These are phyloP conservation scores for Xiphophorus maculatus DNA, from an alignment of 2,113 vertebrate species.

Conservation along the genomic window DNA sequence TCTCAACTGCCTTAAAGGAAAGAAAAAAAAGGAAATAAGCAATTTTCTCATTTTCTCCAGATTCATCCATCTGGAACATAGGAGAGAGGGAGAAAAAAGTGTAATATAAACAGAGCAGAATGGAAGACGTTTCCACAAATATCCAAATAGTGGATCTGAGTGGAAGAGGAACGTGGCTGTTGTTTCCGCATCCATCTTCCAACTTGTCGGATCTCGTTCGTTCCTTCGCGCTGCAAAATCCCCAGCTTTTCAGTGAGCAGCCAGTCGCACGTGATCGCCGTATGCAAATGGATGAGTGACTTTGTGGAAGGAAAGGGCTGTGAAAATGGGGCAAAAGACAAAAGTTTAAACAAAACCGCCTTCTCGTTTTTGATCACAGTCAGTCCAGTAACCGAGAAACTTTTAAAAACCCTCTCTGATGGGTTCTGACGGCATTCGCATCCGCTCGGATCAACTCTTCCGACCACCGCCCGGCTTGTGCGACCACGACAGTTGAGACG, in stretches of 20 bases:
- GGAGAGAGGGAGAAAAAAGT: neutral
- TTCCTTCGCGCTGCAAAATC: constrained; percentile 26
- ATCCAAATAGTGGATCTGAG: constrained; percentile 32
- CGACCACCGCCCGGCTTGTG: constrained; percentile 43
- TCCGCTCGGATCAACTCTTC: constrained; percentile 50
- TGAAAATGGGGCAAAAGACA: constrained; percentile 41
- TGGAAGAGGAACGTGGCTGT: constrained; percentile 20
- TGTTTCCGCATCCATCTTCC: constrained; percentile 31
- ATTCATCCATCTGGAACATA: constrained; percentile 33
- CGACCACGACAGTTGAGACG: constrained; percentile 19
- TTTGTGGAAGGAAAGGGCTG: neutral
- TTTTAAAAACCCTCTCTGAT: constrained; percentile 23
- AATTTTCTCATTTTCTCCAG: constrained; percentile 45
- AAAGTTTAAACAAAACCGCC: constrained; percentile 30
- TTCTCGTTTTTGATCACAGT: constrained; percentile 25
- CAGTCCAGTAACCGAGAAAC: constrained; percentile 42
- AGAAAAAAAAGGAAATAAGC: constrained; percentile 22
- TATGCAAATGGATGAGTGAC: constrained; percentile 9
- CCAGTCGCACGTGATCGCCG: constrained; percentile 22
- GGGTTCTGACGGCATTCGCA: constrained; percentile 39
- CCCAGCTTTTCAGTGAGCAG: constrained; percentile 15
- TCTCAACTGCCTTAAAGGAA: constrained; percentile 11
- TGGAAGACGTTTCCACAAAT: constrained; percentile 20
- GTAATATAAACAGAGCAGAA: constrained; percentile 40
- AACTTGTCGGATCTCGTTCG: constrained; percentile 48